Percentiles rank a stretch among this genome's conserved stretches.
Conservation (phyloP, 2,888 invertebrate species). For the Hanleya hanleyi region DNA sequence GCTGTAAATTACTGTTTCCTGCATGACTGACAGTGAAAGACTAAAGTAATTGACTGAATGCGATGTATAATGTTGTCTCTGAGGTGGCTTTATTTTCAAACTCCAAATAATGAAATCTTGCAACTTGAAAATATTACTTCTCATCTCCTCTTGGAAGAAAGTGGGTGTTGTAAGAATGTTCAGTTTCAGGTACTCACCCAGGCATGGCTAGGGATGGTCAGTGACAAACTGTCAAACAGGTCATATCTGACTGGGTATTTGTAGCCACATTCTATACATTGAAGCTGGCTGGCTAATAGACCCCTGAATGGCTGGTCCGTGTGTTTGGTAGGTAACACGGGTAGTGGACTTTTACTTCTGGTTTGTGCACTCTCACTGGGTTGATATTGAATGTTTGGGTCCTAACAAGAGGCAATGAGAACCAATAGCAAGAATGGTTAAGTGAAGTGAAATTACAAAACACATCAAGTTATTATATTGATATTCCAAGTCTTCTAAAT, state of each 20-base stretch:
- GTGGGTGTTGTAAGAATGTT: background rate
- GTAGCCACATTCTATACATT: slow-evolving; percentile 83
- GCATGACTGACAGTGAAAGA: no score
- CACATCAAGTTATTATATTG: no score
- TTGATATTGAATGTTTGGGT: slow-evolving; percentile 49
- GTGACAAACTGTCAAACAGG: slow-evolving; percentile 90
- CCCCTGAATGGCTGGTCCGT: slow-evolving; percentile 81
- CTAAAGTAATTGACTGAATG: no score
- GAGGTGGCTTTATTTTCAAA: no score
- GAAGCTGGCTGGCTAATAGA: slow-evolving; percentile 84
- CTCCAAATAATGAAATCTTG: no score
- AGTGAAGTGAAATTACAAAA: no score
- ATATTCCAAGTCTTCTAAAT: background rate
- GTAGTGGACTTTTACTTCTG: slow-evolving; percentile 51
- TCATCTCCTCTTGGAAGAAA: background rate
- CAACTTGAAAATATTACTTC: background rate
- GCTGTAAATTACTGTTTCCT: no score
- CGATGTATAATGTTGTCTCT: no score
- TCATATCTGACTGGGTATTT: slow-evolving; percentile 93
- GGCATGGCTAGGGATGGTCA: slow-evolving; percentile 76
- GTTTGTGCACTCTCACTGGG: slow-evolving; percentile 48
- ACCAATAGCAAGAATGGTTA: no score
- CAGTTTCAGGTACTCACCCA: slow-evolving; percentile 48
- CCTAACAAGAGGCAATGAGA: no score
- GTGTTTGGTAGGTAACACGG: slow-evolving; percentile 55